A percentile compares a stretch with the other conserved stretches of the same genome.
Conservation (phyloP, 2,113 vertebrate species). For the Stigmatopora argus region DNA sequence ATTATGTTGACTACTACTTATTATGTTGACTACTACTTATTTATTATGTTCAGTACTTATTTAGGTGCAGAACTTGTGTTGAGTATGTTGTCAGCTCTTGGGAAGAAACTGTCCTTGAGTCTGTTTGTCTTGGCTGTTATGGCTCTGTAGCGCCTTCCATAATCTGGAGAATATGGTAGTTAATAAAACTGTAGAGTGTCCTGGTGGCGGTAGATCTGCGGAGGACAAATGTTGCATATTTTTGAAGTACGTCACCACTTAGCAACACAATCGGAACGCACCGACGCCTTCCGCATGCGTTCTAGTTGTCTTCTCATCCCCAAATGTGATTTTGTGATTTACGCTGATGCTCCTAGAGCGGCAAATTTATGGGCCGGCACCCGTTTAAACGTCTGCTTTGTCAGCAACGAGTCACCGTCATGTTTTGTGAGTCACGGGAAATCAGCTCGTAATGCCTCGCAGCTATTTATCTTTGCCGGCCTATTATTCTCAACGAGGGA, state of each 20-base stretch:
- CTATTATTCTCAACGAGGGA: neutral
- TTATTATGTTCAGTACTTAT: too few species aligned
- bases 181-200: neutral
- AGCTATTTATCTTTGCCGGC: neutral
- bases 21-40: too few species aligned
- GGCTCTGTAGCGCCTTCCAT: too few species aligned
- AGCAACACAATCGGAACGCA: too few species aligned
- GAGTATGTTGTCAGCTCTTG: too few species aligned
- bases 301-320: neutral
- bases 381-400: constrained; percentile 11
- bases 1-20: too few species aligned
- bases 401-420: constrained; percentile 10
- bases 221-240: neutral
- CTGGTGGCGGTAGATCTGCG: neutral
- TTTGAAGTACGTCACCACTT: neutral
- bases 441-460: constrained; percentile 6
- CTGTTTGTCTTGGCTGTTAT: too few species aligned
- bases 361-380: constrained; percentile 8
- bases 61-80: too few species aligned
- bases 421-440: constrained; percentile 10
- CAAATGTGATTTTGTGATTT: constrained; percentile 10
- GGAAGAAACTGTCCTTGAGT: too few species aligned
- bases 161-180: neutral
- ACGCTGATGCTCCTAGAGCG: constrained; percentile 1
- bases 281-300: neutral